A percentile compares a stretch with the other conserved stretches of the same genome.
Conservation (phyloP, 2,797 vertebrate genomes). For the Gobio occitaniae region DNA sequence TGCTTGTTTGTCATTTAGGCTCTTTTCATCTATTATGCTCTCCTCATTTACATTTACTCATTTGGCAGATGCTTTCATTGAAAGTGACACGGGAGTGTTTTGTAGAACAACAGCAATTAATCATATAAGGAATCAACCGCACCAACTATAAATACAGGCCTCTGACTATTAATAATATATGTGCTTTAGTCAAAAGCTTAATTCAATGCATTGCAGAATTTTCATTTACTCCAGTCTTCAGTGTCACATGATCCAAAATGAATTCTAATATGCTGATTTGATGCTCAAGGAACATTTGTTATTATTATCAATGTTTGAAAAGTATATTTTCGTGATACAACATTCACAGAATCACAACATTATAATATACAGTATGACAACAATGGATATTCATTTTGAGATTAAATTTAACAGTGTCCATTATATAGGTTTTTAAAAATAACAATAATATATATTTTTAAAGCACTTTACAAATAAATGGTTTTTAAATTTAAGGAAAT, state of each 20-base stretch:
- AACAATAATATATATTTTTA: not conserved
- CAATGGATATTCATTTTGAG: not conserved
- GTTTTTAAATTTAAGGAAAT: constrained; percentile 50
- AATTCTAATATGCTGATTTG: not conserved
- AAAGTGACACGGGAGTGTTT: too few species aligned
- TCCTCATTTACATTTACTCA: too few species aligned
- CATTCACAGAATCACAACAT: not conserved
- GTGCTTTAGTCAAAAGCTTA: too few species aligned
- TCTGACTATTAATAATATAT: too few species aligned
- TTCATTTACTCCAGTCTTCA: not conserved
- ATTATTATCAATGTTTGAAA: not conserved
- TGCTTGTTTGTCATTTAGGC: too few species aligned
- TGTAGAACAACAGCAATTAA: too few species aligned
- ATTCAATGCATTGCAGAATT: not conserved
- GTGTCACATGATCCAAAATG: not conserved
- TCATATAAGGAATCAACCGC: too few species aligned
- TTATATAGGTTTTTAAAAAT: not conserved
- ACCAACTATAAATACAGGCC: too few species aligned
- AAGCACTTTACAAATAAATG: not conserved
- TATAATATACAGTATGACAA: not conserved
- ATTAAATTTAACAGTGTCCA: not conserved
- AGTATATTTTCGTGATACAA: too few species aligned
- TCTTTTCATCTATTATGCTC: too few species aligned
- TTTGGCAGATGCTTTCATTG: too few species aligned
- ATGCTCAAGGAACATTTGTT: not conserved